Evolutionary conservation across 2,113 vertebrate species (phyloP).

Genomic region (Eolophus roseicapilla): DNA sequence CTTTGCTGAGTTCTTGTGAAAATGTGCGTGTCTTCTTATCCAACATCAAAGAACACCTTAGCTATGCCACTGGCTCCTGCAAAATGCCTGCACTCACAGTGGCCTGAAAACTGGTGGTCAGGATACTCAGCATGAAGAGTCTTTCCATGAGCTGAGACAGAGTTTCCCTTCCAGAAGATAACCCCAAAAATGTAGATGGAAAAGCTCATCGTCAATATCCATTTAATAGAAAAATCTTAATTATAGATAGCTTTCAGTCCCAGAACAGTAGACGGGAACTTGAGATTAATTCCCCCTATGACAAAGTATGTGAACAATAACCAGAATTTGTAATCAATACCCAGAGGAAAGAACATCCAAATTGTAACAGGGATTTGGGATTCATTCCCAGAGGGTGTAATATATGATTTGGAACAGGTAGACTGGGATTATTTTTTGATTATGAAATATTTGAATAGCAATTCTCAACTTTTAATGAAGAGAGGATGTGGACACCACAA

Average conservation of each 20-base stretch:
- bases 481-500: conserved; percentile 40
- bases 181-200: background rate
- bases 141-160: background rate
- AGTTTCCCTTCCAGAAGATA: conserved; percentile 9
- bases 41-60: background rate
- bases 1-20: background rate
- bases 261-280: conserved; percentile 50
- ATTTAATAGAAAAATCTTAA: conserved; percentile 67
- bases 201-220: conserved; percentile 12
- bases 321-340: conserved; percentile 64
- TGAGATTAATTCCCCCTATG: conserved; percentile 67
- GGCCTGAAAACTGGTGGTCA: background rate
- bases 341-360: conserved; percentile 56
- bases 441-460: conserved; percentile 59
- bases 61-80: background rate
- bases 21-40: background rate
- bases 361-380: conserved; percentile 66
- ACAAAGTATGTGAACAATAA: conserved; percentile 65
- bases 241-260: conserved; percentile 68
- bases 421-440: conserved; percentile 64
- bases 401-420: conserved; percentile 64
- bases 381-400: conserved; percentile 44
- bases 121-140: background rate
- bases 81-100: background rate
- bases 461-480: conserved; percentile 61